phyloP scores from a whole-genome alignment of 2,888 invertebrate genomes.

The Gasteruption jaculator region DNA sequence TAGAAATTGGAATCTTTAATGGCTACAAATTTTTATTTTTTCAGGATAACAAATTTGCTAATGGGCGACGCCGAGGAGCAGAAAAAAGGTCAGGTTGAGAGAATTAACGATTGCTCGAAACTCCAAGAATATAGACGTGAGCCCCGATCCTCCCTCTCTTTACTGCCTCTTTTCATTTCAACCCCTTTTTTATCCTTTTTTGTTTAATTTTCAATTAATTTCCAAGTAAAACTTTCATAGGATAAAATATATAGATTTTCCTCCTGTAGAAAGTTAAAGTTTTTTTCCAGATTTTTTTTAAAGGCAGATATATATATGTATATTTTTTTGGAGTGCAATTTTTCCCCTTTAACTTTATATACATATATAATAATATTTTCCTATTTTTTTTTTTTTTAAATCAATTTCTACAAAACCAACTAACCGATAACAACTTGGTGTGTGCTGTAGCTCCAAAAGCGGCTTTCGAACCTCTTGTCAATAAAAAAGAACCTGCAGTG shows the following conservation, averaged over 20 bases:
- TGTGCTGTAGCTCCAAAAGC: slow-evolving; percentile 45
- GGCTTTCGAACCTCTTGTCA: slow-evolving; percentile 41
- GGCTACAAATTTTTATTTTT: slow-evolving; percentile 14
- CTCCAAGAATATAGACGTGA: slow-evolving; percentile 42
- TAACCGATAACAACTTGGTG: slow-evolving; percentile 18
- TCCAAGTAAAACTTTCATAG: slow-evolving; percentile 1
- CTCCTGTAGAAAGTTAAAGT: neutral
- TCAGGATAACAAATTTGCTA: slow-evolving; percentile 33
- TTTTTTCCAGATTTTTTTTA: neutral
- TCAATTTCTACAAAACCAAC: neutral
- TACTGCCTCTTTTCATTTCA: slow-evolving; percentile 11
- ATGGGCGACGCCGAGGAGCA: slow-evolving; percentile 26
- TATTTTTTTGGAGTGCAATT: neutral
- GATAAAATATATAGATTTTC: slow-evolving; percentile 4
- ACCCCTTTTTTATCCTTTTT: neutral
- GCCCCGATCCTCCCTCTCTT: slow-evolving; percentile 26
- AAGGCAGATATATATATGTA: no score
- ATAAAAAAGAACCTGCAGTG: slow-evolving; percentile 33
- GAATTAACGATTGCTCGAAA: slow-evolving; percentile 30
- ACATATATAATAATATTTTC: neutral
- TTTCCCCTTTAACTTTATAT: neutral
- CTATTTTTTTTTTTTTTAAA: neutral
- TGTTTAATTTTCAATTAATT: neutral
- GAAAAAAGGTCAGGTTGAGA: slow-evolving; percentile 34
- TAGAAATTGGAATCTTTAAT: no score